Base-by-base conservation (phyloP, 2,797 vertebrate species). In the Rhynchonycteris naso region DNA sequence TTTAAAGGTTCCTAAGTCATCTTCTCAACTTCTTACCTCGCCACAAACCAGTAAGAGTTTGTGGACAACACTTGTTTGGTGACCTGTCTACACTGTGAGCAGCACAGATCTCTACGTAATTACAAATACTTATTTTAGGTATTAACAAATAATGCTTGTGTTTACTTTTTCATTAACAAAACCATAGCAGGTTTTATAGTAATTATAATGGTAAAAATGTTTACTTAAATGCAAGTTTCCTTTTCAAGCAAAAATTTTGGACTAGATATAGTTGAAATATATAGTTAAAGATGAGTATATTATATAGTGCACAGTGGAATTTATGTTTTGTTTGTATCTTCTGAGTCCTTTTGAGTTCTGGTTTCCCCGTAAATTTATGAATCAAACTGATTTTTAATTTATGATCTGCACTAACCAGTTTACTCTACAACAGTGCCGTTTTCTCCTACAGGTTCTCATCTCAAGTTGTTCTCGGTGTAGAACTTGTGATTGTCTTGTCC, bases 381-480 rank as follows among this genome's bases (percentile, higher is more conserved):
- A 35, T 78, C 80, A 24, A 61, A 69, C 68, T 81, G 26, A 2
- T 61, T 78, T 81, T 95, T 74, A 61, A 52, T 63, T 91, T n/a
- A n/a, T 52, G 16, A 19, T 83, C n/a, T 85, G 19, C 54, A 52
- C 10, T 66, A 33, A 22, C 33, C 35, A 58, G 38, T 50, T 84
- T 43, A 19, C 72, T 74, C 80, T 59, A 92, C 75, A 68, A 68
- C 65, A 33, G 10, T 95, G 38, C 71, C 58, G 1, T 50, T 2
- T 79, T 90, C 47, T 94, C 52, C 50, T 35, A 0, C 90, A 99
- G 99, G 99, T 99, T 78, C 98, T 99, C 97, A 99, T 99, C 98
- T 99, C 99, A 16, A 99, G 99, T 98, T 99, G 99, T 91, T 99
- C 99, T 0, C 99, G 99, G 1, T 99, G 99, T 97, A 99, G 99